These are phyloP conservation scores for Premnoplex brunnescens DNA, from an alignment of 2,797 vertebrate genomes.

Conservation along the genomic window DNA sequence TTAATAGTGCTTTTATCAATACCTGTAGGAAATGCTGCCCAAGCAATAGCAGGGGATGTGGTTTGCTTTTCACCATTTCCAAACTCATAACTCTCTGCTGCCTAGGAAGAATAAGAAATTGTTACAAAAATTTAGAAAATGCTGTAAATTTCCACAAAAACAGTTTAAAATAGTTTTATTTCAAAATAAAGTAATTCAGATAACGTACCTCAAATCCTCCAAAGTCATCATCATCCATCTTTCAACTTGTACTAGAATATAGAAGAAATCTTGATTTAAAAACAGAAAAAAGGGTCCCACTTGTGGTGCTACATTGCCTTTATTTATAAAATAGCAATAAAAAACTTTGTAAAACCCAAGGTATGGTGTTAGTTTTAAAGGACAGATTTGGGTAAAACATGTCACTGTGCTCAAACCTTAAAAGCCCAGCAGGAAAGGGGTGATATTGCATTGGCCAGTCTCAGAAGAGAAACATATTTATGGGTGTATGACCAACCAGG, in stretches of 20 bases:
- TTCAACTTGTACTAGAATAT: conserved; percentile 58
- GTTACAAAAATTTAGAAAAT: neutral
- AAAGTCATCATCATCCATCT: conserved; percentile 84
- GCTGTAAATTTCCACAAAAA: neutral
- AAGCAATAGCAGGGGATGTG: conserved; percentile 79
- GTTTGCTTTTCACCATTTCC: conserved; percentile 73
- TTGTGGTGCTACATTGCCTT: neutral
- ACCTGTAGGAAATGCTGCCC: conserved; percentile 83
- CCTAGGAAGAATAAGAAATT: conserved; percentile 55
- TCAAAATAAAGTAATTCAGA: neutral
- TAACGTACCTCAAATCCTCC: conserved; percentile 83
- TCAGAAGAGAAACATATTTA: neutral
- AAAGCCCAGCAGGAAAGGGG: neutral
- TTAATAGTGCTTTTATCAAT: neutral
- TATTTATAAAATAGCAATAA: neutral
- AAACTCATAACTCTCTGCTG: conserved; percentile 77
- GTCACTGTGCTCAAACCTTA: neutral
- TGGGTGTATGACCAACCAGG: neutral
- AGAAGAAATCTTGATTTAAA: conserved; percentile 27
- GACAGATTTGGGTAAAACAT: neutral
- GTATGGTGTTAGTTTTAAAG: neutral
- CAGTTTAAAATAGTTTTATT: neutral
- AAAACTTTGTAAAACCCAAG: neutral
- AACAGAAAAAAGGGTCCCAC: neutral
- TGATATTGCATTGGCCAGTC: neutral